A percentile compares a stretch with the other conserved stretches of the same genome.
phyloP scores from a whole-genome alignment of 2,888 invertebrate species.

The Tenthredo mesomela region DNA sequence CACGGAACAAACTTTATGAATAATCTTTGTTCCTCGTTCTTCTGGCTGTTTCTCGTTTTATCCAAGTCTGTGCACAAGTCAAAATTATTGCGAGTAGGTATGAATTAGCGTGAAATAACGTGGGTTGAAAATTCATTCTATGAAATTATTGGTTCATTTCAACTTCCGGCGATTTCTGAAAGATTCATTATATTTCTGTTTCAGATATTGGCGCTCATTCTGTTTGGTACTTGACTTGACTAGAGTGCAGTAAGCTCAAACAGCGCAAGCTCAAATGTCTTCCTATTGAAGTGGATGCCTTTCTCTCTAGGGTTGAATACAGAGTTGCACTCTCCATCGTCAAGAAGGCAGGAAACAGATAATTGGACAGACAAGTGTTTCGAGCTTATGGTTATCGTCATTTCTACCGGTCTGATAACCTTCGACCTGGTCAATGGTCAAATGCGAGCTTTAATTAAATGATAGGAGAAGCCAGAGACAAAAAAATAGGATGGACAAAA shows the following conservation, averaged over 20 bases:
- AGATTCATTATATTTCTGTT: background rate
- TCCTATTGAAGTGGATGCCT: background rate
- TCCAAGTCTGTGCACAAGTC: background rate
- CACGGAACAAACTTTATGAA: background rate
- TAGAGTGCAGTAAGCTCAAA: background rate
- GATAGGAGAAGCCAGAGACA: background rate
- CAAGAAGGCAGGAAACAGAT: background rate
- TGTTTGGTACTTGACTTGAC: background rate
- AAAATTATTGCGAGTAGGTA: background rate
- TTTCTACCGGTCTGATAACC: background rate
- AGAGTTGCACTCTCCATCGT: background rate
- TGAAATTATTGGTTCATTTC: background rate
- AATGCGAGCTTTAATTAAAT: background rate
- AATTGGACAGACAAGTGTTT: background rate
- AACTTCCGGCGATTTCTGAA: background rate
- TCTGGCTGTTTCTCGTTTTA: background rate
- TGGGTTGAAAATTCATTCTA: background rate
- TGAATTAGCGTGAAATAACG: background rate
- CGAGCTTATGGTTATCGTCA: background rate
- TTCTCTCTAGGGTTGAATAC: constrained; percentile 4
- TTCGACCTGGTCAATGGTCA: background rate
- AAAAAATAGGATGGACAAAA: background rate
- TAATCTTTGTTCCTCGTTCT: background rate
- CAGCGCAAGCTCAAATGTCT: background rate
- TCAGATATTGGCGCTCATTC: background rate